Base-by-base conservation (phyloP, 2,888 invertebrate genomes). In the Elgonia sp. region DNA sequence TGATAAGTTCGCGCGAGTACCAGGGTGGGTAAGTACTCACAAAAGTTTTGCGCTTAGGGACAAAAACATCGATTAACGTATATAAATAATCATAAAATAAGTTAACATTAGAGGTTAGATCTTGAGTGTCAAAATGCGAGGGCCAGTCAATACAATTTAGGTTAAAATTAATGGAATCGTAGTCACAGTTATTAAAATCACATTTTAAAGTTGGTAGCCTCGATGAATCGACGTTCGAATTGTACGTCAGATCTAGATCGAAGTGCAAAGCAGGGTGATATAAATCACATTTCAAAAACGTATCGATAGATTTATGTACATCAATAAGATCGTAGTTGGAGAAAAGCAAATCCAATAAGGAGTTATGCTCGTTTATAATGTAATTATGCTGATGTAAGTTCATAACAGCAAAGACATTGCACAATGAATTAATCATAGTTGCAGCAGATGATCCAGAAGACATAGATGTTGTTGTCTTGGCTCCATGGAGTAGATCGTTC, bases 101-200 rank as follows among this genome's bases (percentile, higher is more conserved):
- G n/a, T n/a, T n/a, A n/a, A n/a, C n/a, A n/a, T n/a, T n/a, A n/a
- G 20, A 42, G 20, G 14, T 10, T 9, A 67, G 8, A 42, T 67
- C 65, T 1, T 67, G 3, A 14, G 14, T n/a, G 14, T 18, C 9
- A 18, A 67, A 42, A 67, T 18, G 14, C 18, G 20, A 29, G 3
- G 2, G 5, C 65, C 65, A 67, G 42, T 42, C 65, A 42, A 67
- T 67, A 3, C 18, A n/a, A 18, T 67, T 67, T 18, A 67, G 12
- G 42, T 42, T 20, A 18, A 18, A 42, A 9, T 16, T 67, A 18
- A 67, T 67, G n/a, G 42, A 8, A 9, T 16, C 9, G 20, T 42
- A 67, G 42, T 67, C 65, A 42, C 40, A 67, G 9, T 42, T 67
- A 18, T 42, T 42, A 18, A 67, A 67, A 42, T 67, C 20, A 16